Base-by-base conservation (phyloP, 1,140 invertebrate genomes). In the Halesus radiatus region DNA sequence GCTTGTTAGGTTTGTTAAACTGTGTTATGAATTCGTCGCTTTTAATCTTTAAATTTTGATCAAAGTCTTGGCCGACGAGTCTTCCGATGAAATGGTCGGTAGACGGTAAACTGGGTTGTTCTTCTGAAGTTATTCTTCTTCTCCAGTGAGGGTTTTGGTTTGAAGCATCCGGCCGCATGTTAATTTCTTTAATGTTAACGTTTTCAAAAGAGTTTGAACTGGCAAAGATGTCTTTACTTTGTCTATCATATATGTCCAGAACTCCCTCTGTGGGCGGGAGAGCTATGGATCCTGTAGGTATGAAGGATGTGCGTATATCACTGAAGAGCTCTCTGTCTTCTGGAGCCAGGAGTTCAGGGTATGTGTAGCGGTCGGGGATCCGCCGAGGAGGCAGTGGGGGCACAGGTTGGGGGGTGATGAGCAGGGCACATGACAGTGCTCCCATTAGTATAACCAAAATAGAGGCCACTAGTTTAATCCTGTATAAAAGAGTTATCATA, bases 321-420 rank as follows among this genome's bases (percentile, higher is more conserved):
- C 64, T 78, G 37, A 83, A 50, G 0, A 83, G 22, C 60, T 83
- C 82, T n/a, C 79, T 79, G 23, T 83, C 82, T 68, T 83, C 82
- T 2, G 82, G 76, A 16, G 76, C 62, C 52, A 83, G 56, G 56
- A 37, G 32, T 54, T 83, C 82, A 7, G 82, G 74, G 7, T 79
- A 20, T 32, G 73, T 79, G 64, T 80, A 83, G 4, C 60, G 53
- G 5, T 58, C 76, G 6, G 79, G 76, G 18, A 83, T 79, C 23
- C 60, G 50, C 4, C 52, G 60, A 10, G 53, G 8, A 22, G 76
- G 56, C 1, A 62, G 52, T 4, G 74, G 70, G 3, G 29, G 58
- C 20, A 76, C 70, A 8, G 60, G 60, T 4, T 53, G 60, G 7
- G 76, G 76, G 3, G 32, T 64, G 23, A 72, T 76, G 2, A 79